phyloP scores from a whole-genome alignment of 2,888 invertebrate genomes.

The Amiota communis region DNA sequence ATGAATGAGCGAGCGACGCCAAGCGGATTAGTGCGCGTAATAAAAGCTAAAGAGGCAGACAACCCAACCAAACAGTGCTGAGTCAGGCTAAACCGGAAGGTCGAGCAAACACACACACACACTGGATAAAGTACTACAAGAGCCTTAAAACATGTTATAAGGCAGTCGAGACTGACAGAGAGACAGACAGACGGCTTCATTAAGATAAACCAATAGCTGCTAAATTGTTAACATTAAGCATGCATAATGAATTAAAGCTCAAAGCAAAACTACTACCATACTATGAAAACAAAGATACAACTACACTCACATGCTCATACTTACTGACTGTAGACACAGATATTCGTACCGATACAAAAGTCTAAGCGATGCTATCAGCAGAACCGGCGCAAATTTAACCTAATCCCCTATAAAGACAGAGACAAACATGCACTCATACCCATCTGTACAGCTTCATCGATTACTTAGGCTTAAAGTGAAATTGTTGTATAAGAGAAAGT shows the following conservation, averaged over 20 bases:
- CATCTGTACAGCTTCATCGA: slow-evolving; percentile 15
- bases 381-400: slow-evolving; percentile 49
- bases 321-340: not conserved
- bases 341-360: not conserved
- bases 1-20: slow-evolving; percentile 49
- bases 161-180: slow-evolving; percentile 45
- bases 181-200: slow-evolving; percentile 59
- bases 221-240: slow-evolving; percentile 66
- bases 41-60: slow-evolving; percentile 62
- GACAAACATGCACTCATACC: slow-evolving; percentile 30
- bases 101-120: slow-evolving; percentile 16
- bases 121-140: not conserved
- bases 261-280: slow-evolving; percentile 9
- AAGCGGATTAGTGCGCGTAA: slow-evolving; percentile 59
- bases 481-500: not conserved
- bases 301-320: not conserved
- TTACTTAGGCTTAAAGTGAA: slow-evolving; percentile 24
- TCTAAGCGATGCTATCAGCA: not conserved
- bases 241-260: slow-evolving; percentile 63
- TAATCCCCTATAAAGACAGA: slow-evolving; percentile 31
- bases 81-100: slow-evolving; percentile 11
- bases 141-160: not conserved
- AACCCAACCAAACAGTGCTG: slow-evolving; percentile 49
- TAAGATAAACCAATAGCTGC: slow-evolving; percentile 67
- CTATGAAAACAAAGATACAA: not conserved